Evolutionary conservation across 2,797 vertebrate genomes (phyloP), one percentile per base, ranked within the genome.

Genomic region (Streptopelia turtur): DNA sequence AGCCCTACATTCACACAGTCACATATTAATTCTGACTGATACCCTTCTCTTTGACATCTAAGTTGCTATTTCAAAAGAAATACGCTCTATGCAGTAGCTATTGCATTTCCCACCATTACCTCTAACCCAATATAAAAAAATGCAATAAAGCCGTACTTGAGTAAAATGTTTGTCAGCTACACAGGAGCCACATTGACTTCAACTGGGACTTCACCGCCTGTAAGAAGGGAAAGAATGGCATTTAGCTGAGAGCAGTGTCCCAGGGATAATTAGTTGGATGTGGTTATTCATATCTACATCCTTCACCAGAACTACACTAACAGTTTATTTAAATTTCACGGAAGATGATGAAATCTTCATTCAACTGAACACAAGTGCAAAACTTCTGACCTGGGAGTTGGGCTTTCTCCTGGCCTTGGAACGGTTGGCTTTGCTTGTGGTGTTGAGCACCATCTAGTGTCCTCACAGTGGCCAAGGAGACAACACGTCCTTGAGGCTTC

Each of bases 361-460:
- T 56, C 9, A 33, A 3, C 13, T 50, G 16, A 86, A 70, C 30
- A 16, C 9, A 35, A 68, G 24, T 1, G 22, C 43, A 64, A 55
- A 80, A 68, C 24, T 43, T 14, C 63, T 16, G 35, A 45, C 41
- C 6, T 11, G 31, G 13, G 30, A 74, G 49, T 4, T 13, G 2
- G 23, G 30, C 27, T 30, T 71, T 24, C 43, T 37, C 39, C 31
- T 13, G 30, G 52, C 24, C 30, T 18, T 11, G 0, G 4, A 47
- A 6, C 33, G 37, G 31, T 2, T 69, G 71, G 18, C 50, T 81
- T 55, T 76, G 52, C 30, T 53, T 31, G 49, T 71, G 87, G 91
- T 75, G 31, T 89, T 10, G 60, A 85, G 91, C 93, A 72, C 97
- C 97, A 95, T 18, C 97, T 97, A 27, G 95, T 90, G 97, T 49